Percentiles rank a stretch among this genome's conserved stretches.
Conservation (phyloP, 2,113 vertebrate species). For the Tor tambroides region DNA sequence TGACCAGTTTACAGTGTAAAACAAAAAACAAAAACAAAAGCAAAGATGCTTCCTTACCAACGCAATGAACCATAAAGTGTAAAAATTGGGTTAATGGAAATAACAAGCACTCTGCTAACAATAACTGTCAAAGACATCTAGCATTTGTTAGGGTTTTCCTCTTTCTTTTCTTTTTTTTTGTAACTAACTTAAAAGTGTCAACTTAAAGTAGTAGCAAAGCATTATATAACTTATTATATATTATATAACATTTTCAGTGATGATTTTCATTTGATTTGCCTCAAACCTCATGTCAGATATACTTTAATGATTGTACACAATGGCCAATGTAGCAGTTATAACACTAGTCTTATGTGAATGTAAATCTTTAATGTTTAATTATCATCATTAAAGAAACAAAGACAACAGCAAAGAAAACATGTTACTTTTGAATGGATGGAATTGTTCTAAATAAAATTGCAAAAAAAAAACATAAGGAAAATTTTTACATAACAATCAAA, state of each 20-base stretch:
- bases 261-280: neutral
- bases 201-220: neutral
- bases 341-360: neutral
- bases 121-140: conserved; percentile 12
- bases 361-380: neutral
- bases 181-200: neutral
- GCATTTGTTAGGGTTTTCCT: neutral
- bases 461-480: too few relatives aligned
- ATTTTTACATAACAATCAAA: too few relatives aligned
- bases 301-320: too few relatives aligned
- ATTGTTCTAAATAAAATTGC: too few relatives aligned
- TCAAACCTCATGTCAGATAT: neutral
- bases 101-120: neutral
- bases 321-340: neutral
- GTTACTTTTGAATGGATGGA: neutral
- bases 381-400: neutral
- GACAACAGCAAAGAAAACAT: neutral
- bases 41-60: neutral
- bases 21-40: neutral
- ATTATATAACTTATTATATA: neutral
- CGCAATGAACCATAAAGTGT: neutral
- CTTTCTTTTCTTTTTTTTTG: neutral
- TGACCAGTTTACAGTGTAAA: too few relatives aligned
- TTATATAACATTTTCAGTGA: neutral
- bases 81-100: neutral